phyloP scores from a whole-genome alignment of 2,113 vertebrate species.

The Urocolius indicus region DNA sequence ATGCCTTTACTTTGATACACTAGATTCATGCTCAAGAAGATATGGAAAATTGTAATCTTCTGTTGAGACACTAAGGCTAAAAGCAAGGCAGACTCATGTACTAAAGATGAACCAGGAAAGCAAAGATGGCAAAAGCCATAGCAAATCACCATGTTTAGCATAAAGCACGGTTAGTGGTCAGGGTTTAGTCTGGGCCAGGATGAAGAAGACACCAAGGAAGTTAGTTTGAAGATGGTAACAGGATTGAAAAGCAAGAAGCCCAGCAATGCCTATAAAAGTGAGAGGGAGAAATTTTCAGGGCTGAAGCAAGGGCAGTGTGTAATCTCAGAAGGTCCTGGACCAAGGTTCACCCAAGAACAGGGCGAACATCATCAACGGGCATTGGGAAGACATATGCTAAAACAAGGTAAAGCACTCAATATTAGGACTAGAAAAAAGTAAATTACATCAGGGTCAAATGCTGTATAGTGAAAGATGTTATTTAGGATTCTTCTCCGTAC shows the following conservation, averaged over 20 bases:
- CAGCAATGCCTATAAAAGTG: neutral
- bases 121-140: neutral
- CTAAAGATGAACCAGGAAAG: neutral
- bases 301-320: neutral
- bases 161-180: neutral
- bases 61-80: fast-evolving
- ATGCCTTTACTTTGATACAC: neutral
- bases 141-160: neutral
- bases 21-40: neutral
- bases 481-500: neutral
- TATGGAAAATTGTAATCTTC: neutral
- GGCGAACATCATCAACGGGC: neutral
- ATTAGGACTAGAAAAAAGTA: neutral
- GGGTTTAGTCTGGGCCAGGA: neutral
- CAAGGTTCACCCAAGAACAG: neutral
- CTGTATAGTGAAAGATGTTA: fast-evolving
- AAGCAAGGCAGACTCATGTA: neutral
- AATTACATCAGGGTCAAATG: neutral
- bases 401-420: neutral
- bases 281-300: neutral
- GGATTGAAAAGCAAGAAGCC: neutral
- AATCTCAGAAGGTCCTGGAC: neutral
- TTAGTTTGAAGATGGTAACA: neutral
- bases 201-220: neutral
- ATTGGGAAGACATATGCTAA: neutral